These are phyloP conservation scores for Ennomos fuscantarius DNA, from an alignment of 2,888 invertebrate genomes.

Conservation along the genomic window DNA sequence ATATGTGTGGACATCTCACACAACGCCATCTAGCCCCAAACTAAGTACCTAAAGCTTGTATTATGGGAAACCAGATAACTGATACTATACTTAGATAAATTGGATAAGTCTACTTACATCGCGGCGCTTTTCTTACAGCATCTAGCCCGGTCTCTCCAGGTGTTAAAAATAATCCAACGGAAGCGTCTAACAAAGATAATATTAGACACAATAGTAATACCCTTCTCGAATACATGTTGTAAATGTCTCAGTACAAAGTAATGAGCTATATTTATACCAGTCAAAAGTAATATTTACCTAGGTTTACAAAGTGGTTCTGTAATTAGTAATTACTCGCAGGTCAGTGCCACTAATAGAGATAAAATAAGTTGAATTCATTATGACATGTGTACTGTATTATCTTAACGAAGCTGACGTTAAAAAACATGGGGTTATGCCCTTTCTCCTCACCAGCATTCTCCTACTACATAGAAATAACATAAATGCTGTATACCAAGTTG, in stretches of 20 bases:
- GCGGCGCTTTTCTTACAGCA: slow-evolving; percentile 68
- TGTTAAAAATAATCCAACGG: slow-evolving; percentile 50
- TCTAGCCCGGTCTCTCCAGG: slow-evolving; percentile 57
- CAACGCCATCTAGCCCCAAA: too few relatives aligned
- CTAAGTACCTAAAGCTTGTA: too few relatives aligned
- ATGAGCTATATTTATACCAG: too few relatives aligned
- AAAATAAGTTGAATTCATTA: slow-evolving; percentile 3
- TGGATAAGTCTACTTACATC: slow-evolving; percentile 62
- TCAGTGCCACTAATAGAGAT: slow-evolving; percentile 57
- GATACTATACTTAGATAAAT: too few relatives aligned
- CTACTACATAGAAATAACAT: too few relatives aligned
- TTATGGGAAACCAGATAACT: too few relatives aligned
- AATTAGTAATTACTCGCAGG: slow-evolving; percentile 59
- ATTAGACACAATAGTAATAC: slow-evolving; percentile 38
- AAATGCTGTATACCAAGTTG: too few relatives aligned
- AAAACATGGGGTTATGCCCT: too few relatives aligned
- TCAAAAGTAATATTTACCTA: slow-evolving; percentile 14
- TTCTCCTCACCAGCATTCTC: too few relatives aligned
- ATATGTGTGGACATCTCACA: too few relatives aligned
- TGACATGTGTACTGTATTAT: neutral
- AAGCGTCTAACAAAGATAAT: slow-evolving; percentile 21
- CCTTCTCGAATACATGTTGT: slow-evolving; percentile 52
- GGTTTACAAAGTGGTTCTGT: slow-evolving; percentile 29
- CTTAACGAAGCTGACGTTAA: too few relatives aligned
- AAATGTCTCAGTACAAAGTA: slow-evolving; percentile 14